Evolutionary conservation across 2,888 invertebrate genomes (phyloP), one percentile per base, ranked within the genome.

Genomic region (Melieria omissa): DNA sequence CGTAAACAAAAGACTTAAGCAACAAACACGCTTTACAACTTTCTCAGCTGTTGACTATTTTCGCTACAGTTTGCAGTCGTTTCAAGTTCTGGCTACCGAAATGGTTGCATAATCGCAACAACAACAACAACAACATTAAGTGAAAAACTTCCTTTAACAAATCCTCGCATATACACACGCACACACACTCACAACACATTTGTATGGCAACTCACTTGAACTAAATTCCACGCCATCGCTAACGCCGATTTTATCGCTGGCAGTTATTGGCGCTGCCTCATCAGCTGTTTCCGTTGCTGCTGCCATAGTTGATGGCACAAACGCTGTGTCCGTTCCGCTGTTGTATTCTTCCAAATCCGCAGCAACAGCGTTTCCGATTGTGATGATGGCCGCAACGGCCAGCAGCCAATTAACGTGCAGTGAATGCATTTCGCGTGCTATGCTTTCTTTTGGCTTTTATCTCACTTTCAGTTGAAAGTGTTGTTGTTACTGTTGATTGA

Each of bases 1-100:
- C 45, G 63, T 66, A 77, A 76, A 76, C 76, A 75, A 81, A 80
- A 78, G 79, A 80, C 78, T 79, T 75, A 65, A 72, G 75, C 75
- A 76, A 78, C 76, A 74, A 82, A 82, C 82, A 77, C 71, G 75
- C 72, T 79, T 63, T 49, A 55, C 62, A 62, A 47, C 44, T 62
- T 63, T 69, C 41, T 61, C 63, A 42, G 16, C 44, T 45, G 4
- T 29, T n/a, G 14, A 49, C 52, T 41, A 41, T 41, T 10, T 5
- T 52, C 41, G 41, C 54, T 42, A 42, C 6, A 4, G 8, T 8
- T 55, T 54, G 52, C 12, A 42, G 16, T 10, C 29, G 29, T 82
- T 77, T 82, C 81, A 79, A 82, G 80, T 80, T 81, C 80, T 82
- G 73, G 44, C 63, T 55, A 7, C 63, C 62, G 63, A 69, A 61